Evolutionary conservation across 2,113 vertebrate genomes (phyloP).

Genomic region (Empidonax alnorum): DNA sequence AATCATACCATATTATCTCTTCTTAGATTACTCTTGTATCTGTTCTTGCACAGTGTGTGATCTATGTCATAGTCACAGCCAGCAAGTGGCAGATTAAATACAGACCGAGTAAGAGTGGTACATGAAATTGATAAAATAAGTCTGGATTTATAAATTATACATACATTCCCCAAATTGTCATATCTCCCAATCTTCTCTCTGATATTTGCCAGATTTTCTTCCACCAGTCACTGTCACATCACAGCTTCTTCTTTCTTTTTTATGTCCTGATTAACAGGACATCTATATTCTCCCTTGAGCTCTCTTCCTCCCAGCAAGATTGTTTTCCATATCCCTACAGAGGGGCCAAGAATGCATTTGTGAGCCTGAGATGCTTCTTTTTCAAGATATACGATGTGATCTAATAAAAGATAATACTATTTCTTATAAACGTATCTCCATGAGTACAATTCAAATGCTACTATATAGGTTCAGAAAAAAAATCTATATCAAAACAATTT

Average conservation of each 20-base stretch:
- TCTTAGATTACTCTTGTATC: not conserved
- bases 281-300: conserved; percentile 63
- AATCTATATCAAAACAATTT: not conserved
- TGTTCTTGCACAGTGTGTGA: not conserved
- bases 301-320: conserved; percentile 46
- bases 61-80: conserved; percentile 1
- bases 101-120: not conserved
- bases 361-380: conserved; percentile 14
- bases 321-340: conserved; percentile 31
- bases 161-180: conserved; percentile 33
- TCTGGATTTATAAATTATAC: conserved; percentile 62
- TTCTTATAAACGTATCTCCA: not conserved
- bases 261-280: conserved; percentile 67
- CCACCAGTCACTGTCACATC: conserved; percentile 65
- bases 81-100: conserved; percentile 48
- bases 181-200: conserved; percentile 11
- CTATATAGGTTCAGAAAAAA: not conserved
- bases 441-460: not conserved
- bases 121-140: conserved; percentile 49
- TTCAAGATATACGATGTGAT: not conserved
- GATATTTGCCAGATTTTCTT: conserved; percentile 49
- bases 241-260: conserved; percentile 46
- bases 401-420: conserved; percentile 35
- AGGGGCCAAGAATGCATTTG: conserved; percentile 3
- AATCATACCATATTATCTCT: not conserved